phyloP scores from a whole-genome alignment of 2,888 invertebrate species.

The Hipparchia sbordonii region DNA sequence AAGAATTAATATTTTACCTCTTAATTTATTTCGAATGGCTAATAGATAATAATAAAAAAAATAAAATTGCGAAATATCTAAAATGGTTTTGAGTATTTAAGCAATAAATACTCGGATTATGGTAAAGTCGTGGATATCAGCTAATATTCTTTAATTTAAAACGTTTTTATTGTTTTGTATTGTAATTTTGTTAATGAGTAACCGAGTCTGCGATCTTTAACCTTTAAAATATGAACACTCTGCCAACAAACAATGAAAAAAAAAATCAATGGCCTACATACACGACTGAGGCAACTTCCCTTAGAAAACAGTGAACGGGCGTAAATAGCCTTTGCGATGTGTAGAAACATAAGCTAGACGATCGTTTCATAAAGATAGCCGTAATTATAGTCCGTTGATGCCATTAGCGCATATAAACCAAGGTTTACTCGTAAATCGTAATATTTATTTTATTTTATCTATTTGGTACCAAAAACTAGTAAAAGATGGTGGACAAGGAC shows the following conservation, averaged over 20 bases:
- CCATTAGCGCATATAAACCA: constrained; percentile 4
- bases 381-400: constrained; percentile 17
- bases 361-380: constrained; percentile 31
- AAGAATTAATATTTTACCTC: too few species aligned
- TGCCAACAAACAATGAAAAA: constrained; percentile 6
- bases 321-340: constrained; percentile 37
- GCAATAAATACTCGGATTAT: too few species aligned
- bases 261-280: constrained; percentile 30
- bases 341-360: constrained; percentile 32
- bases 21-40: too few species aligned
- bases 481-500: neutral
- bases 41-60: too few species aligned
- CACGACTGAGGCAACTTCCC: constrained; percentile 49
- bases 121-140: too few species aligned
- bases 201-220: too few species aligned
- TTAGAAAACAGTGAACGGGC: constrained; percentile 46
- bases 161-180: too few species aligned
- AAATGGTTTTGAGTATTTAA: too few species aligned
- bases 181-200: too few species aligned
- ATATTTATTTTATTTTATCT: neutral
- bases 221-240: neutral
- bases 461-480: neutral
- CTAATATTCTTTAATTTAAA: too few species aligned
- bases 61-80: too few species aligned
- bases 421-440: constrained; percentile 1